Percentiles rank a stretch among this genome's conserved stretches.
phyloP scores from a whole-genome alignment of 2,797 vertebrate species.

The Novumbra hubbsi region DNA sequence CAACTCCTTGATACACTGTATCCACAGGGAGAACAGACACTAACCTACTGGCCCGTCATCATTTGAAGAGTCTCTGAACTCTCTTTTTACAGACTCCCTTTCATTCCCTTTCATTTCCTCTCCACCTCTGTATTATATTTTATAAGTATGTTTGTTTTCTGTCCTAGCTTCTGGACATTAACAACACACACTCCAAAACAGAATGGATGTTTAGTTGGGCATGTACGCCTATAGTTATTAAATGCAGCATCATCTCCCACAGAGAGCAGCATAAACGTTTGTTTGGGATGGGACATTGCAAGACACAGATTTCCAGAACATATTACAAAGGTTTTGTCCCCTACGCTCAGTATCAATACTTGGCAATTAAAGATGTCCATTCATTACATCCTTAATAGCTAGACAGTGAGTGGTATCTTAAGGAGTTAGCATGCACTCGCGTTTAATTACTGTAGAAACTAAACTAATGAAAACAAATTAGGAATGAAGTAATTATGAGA shows the following conservation, averaged over 20 bases:
- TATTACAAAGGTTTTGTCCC: no score
- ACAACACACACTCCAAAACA: background rate
- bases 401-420: no score
- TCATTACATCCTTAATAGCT: no score
- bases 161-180: background rate
- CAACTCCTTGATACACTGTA: constrained; percentile 44
- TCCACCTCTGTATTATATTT: constrained; percentile 57
- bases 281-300: no score
- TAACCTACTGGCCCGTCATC: constrained; percentile 61
- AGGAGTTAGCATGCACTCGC: background rate
- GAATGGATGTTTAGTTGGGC: background rate
- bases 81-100: constrained; percentile 47
- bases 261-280: background rate
- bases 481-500: constrained; percentile 57
- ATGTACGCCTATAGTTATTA: constrained; percentile 21
- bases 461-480: constrained; percentile 24
- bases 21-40: constrained; percentile 38
- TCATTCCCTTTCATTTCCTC: constrained; percentile 56
- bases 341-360: no score
- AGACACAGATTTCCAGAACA: no score
- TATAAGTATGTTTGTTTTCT: constrained; percentile 27
- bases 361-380: no score
- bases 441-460: constrained; percentile 20
- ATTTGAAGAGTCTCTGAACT: constrained; percentile 49
- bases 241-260: background rate